phyloP scores from a whole-genome alignment of 1,140 invertebrate species.

The Saccostrea cuccullata region DNA sequence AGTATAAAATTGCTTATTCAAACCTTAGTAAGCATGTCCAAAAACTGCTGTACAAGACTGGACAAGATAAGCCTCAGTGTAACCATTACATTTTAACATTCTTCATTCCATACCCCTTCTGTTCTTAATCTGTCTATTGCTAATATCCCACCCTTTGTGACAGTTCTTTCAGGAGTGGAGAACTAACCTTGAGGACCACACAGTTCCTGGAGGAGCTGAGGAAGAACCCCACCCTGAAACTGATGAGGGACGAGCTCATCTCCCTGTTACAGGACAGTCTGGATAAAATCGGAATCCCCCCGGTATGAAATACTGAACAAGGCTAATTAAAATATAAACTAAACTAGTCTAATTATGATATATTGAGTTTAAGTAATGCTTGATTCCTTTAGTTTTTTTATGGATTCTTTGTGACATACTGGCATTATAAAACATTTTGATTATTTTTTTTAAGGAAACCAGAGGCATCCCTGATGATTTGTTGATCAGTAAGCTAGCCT shows the following conservation, averaged over 20 bases:
- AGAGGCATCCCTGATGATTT: slow-evolving; percentile 66
- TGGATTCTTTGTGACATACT: not conserved
- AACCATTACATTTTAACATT: not conserved
- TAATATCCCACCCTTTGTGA: not conserved
- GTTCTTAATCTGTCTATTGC: not conserved
- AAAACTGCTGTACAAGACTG: not conserved
- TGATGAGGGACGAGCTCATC: slow-evolving; percentile 73
- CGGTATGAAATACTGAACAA: slow-evolving; percentile 57
- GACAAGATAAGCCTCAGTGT: not conserved
- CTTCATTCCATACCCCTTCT: not conserved
- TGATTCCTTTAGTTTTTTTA: no score
- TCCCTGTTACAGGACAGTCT: slow-evolving; percentile 70
- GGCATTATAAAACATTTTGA: not conserved
- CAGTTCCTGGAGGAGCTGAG: slow-evolving; percentile 71
- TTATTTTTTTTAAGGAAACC: slow-evolving; percentile 57
- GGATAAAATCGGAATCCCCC: slow-evolving; percentile 72
- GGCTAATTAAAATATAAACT: not conserved
- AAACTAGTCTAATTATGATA: no score
- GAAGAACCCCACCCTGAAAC: slow-evolving; percentile 70
- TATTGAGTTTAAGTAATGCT: no score
- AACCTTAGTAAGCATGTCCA: not conserved
- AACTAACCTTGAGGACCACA: slow-evolving; percentile 64
- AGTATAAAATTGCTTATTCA: no score
- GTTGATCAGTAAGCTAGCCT: slow-evolving; percentile 65
- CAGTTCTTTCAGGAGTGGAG: slow-evolving; percentile 58